phyloP scores from a whole-genome alignment of 2,888 invertebrate species.

The Lissocephala sabroskyi region DNA sequence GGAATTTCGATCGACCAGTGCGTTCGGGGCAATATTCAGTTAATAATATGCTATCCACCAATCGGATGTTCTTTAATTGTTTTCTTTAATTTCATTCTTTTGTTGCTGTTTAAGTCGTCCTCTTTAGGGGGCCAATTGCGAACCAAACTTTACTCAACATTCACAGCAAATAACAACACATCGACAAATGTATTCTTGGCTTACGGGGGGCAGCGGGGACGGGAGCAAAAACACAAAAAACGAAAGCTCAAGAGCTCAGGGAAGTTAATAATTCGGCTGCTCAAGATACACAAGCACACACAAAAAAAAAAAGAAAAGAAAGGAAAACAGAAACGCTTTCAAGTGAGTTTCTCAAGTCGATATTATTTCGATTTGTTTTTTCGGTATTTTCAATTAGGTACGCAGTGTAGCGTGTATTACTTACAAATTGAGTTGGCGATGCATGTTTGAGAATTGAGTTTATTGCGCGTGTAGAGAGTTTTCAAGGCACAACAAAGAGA shows the following conservation, averaged over 20 bases:
- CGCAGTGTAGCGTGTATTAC: slow-evolving; percentile 49
- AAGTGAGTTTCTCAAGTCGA: neutral
- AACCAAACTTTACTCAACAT: too few species aligned
- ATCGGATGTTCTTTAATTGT: slow-evolving; percentile 10
- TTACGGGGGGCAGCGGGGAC: too few species aligned
- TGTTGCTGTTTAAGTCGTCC: too few species aligned
- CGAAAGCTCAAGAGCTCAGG: too few species aligned
- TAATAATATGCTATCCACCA: slow-evolving; percentile 18
- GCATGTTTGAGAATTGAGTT: slow-evolving; percentile 13
- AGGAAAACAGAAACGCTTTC: neutral
- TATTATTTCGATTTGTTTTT: neutral
- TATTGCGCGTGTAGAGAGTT: slow-evolving; percentile 15
- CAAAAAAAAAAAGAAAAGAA: slow-evolving; percentile 5
- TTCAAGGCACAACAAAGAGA: slow-evolving; percentile 48
- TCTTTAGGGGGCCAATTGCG: too few species aligned
- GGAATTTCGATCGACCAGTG: too few species aligned
- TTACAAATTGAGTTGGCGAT: slow-evolving; percentile 56
- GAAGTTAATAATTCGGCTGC: too few species aligned
- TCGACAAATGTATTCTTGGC: too few species aligned
- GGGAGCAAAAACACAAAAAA: neutral
- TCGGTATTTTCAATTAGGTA: slow-evolving; percentile 11
- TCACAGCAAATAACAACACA: too few species aligned
- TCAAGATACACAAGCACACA: too few species aligned
- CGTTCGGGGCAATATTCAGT: slow-evolving; percentile 50
- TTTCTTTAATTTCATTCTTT: too few species aligned